Base-by-base conservation (phyloP, 2,888 invertebrate genomes). In the Eupithecia vulgata region DNA sequence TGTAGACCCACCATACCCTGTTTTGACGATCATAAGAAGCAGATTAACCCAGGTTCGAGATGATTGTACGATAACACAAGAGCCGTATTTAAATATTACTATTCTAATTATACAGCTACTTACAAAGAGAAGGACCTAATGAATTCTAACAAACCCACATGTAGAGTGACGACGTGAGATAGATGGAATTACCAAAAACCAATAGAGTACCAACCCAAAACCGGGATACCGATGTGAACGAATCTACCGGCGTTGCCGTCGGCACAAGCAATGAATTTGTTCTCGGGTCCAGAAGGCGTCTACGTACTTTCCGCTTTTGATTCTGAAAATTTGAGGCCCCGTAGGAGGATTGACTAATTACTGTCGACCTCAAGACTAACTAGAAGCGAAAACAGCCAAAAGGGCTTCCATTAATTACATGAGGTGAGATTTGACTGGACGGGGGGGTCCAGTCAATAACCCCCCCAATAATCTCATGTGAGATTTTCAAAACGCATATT, bases 171-270 rank as follows among this genome's bases (percentile, higher is more conserved):
- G 12, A 21, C 21, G 1, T 52, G 52, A 52, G 21, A 52, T 21
- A 12, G 21, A 52, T 52, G 52, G 21, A 52, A 52, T 52, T 30
- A 34, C 61, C 61, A 61, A 61, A 30, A 13, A 61, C 59, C 59
- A 48, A 52, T 12, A 52, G 52, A 12, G 52, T 52, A 52, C 21
- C 21, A 52, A 52, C 52, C 48, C n/a, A 48, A 48, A 48, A 8
- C 0, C n/a, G 10, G 10, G n/a, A 48, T 7, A 48, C 7, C 10
- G 48, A n/a, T 48, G 48, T 2, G n/a, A 10, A 8, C 48, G 48
- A 48, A 48, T 48, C n/a, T 48, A 10, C n/a, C n/a, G 48, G 48
- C n/a, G 48, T 21, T 48, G 21, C 48, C 48, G 48, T n/a, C 7
- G 45, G 6, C 1, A n/a, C n/a, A n/a, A n/a, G 7, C n/a, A 45